Base-by-base conservation (phyloP, 2,113 vertebrate species). In the Cinclus cinclus region DNA sequence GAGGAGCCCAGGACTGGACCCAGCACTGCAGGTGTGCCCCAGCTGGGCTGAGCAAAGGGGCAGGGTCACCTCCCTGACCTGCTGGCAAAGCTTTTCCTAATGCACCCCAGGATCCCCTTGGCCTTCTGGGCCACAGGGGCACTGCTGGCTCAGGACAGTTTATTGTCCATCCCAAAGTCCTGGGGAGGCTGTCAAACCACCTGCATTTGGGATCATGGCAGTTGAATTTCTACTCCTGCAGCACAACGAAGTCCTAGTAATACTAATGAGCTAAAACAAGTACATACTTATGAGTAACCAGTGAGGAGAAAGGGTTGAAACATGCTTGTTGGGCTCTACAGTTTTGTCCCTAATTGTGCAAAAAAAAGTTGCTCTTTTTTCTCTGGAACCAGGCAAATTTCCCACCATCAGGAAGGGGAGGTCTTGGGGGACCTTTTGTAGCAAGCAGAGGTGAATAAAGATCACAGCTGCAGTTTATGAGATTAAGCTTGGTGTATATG, bases 131-230 rank as follows among this genome's bases (percentile, higher is more conserved):
- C 21, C 50, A 27, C 25, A 18, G 28, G 42, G 46, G 33, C 39
- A 25, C 39, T 60, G 28, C 33, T 68, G 78, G 19, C n/a, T 60
- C 46, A 35, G 16, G n/a, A 7, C 20, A 22, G 30, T 16, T 25
- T 39, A 11, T 46, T 60, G n/a, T 83, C n/a, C 30, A 14, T 5
- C 22, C 16, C 10, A 22, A 10, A 14, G 41, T 17, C 41, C n/a
- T 10, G 39, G 39, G 10, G n/a, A 9, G 20, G 8, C 2, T 47
- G 55, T n/a, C 41, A 15, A 20, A 25, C 22, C 20, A 6, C 17
- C 1, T 7, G 18, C n/a, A 8, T 13, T 73, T 0, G 0, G 39
- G 24, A 17, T 49, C 33, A 0, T 1, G 1, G 13, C 30, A 15
- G 3, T 21, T 46, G 17, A 15, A 9, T 12, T 73, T 55, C 2